Conservation (phyloP, 1,140 invertebrate genomes). For the Drosophila sp. region DNA sequence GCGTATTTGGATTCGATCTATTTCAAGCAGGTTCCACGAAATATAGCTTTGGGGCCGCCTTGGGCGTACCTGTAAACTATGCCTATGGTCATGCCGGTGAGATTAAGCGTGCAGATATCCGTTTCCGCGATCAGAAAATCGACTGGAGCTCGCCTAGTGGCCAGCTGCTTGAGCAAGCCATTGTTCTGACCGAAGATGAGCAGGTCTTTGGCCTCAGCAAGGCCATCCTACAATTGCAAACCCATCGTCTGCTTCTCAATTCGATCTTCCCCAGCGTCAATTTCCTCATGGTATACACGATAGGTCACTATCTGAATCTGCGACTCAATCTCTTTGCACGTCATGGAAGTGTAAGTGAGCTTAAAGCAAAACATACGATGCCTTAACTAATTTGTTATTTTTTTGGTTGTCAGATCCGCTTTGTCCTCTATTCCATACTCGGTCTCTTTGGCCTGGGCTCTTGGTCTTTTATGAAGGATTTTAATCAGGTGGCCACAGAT, state of each 20-base stretch:
- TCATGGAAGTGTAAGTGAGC: conserved; percentile 73
- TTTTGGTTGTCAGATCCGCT: conserved; percentile 78
- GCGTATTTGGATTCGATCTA: conserved; percentile 86
- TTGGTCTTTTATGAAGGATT: conserved; percentile 88
- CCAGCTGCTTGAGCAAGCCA: conserved; percentile 85
- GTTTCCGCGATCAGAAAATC: conserved; percentile 84
- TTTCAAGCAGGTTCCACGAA: conserved; percentile 83
- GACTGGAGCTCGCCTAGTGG: conserved; percentile 86
- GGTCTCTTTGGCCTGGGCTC: conserved; percentile 85
- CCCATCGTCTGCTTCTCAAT: conserved; percentile 84
- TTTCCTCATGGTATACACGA: conserved; percentile 84
- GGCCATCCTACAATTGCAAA: conserved; percentile 86
- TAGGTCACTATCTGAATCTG: conserved; percentile 84
- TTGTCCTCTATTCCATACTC: conserved; percentile 85
- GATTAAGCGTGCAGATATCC: conserved; percentile 84
- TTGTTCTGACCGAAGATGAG: conserved; percentile 89
- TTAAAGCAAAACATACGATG: neutral
- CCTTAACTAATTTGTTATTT: neutral
- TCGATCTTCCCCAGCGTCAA: conserved; percentile 83
- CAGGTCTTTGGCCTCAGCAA: conserved; percentile 91
- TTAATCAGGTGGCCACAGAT: conserved; percentile 86
- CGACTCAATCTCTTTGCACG: conserved; percentile 85
- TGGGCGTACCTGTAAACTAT: conserved; percentile 88
- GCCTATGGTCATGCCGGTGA: conserved; percentile 83
- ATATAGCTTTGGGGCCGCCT: conserved; percentile 83